phyloP scores from a whole-genome alignment of 2,888 invertebrate genomes.

The Drosophila villosipedis region DNA sequence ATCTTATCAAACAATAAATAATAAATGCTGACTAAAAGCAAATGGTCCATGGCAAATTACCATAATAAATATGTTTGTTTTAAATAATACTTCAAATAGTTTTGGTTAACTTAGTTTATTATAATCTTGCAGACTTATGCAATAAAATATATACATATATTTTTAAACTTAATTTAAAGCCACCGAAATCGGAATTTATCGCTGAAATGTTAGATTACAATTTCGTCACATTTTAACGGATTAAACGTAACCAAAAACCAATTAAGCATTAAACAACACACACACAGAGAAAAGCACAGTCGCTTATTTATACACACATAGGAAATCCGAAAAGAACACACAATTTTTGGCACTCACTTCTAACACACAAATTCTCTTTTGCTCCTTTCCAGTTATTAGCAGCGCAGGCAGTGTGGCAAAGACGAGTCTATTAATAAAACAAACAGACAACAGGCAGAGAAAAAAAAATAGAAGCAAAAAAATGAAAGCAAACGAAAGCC shows the following conservation, averaged over 20 bases:
- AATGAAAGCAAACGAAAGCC: conserved; percentile 14
- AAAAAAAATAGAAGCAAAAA: conserved; percentile 16
- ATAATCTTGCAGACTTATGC: neutral
- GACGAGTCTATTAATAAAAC: conserved; percentile 70
- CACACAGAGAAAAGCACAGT: neutral
- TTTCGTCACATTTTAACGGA: conserved; percentile 34
- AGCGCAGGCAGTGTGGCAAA: conserved; percentile 40
- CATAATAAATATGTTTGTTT: neutral
- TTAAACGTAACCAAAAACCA: conserved; percentile 49
- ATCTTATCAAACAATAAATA: neutral
- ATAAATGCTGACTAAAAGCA: neutral
- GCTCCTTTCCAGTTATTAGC: conserved; percentile 69
- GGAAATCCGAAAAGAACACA: conserved; percentile 51
- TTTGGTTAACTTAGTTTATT: neutral
- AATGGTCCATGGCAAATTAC: neutral
- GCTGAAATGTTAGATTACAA: conserved; percentile 20
- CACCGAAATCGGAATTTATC: neutral
- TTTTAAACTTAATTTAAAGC: neutral
- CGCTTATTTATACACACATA: conserved; percentile 48
- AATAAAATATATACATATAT: neutral
- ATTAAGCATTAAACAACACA: conserved; percentile 33
- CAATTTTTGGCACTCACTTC: conserved; percentile 55
- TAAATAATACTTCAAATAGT: neutral
- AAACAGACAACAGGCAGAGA: conserved; percentile 48
- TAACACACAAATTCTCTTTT: conserved; percentile 39